Percentiles rank a stretch among this genome's conserved stretches.
These are phyloP conservation scores for Zele albiditarsus DNA, from an alignment of 2,888 invertebrate genomes.

Conservation along the genomic window DNA sequence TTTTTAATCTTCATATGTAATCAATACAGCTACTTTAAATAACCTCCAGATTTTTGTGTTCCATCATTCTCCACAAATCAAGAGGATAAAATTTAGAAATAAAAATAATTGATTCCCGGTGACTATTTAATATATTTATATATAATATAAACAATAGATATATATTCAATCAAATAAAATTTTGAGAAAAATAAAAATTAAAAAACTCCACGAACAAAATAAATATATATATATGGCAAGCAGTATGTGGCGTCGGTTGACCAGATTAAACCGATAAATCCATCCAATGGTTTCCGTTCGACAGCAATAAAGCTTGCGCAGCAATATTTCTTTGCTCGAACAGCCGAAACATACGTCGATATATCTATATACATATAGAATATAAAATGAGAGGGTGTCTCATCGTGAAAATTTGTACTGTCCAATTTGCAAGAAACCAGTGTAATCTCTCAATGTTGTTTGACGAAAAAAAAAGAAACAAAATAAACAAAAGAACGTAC, in stretches of 20 bases:
- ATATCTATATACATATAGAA: conserved; percentile 24
- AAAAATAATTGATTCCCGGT: too few relatives aligned
- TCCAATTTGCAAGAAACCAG: conserved; percentile 37
- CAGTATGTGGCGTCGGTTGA: conserved; percentile 42
- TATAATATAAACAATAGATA: not conserved
- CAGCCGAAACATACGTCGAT: conserved; percentile 28
- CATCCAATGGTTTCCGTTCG: conserved; percentile 44
- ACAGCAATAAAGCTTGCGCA: conserved; percentile 40
- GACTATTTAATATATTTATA: too few relatives aligned
- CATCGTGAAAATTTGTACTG: conserved; percentile 31
- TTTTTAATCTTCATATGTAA: too few relatives aligned
- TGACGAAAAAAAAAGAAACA: not conserved
- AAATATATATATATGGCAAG: conserved; percentile 26
- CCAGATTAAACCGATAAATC: conserved; percentile 50
- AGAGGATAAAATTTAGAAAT: too few relatives aligned
- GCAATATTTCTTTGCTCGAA: conserved; percentile 41
- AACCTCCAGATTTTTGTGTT: too few relatives aligned
- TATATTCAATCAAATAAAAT: not conserved
- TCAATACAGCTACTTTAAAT: too few relatives aligned
- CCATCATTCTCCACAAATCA: too few relatives aligned
- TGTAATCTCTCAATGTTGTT: not conserved
- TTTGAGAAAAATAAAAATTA: not conserved
- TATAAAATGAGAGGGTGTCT: conserved; percentile 15
- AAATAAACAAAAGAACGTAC: not conserved
- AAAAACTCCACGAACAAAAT: conserved; percentile 3